phyloP scores from a whole-genome alignment of 64 coral and sea anemone genomes.

The Montipora sp. region DNA sequence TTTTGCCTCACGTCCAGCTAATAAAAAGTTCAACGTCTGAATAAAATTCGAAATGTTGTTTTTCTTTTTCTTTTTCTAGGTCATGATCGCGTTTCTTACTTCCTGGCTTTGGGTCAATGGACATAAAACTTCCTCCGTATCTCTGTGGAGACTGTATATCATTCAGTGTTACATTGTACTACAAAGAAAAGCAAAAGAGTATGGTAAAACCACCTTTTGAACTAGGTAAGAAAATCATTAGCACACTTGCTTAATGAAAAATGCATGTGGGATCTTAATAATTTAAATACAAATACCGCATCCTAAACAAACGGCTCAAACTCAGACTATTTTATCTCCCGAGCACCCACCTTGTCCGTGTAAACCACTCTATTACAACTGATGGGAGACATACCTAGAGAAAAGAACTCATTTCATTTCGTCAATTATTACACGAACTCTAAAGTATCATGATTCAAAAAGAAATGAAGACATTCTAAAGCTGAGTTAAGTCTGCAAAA shows the following conservation, averaged over 20 bases:
- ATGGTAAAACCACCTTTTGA: not conserved
- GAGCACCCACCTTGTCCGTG: not conserved
- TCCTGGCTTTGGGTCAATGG: slow-evolving; percentile 62
- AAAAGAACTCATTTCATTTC: not conserved
- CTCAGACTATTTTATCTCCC: not conserved
- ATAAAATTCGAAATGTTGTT: no score
- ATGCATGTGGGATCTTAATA: not conserved
- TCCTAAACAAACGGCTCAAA: not conserved
- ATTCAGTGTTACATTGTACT: slow-evolving; percentile 88
- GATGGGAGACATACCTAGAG: slow-evolving; percentile 4
- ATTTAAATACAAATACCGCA: no score
- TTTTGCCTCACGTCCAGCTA: no score
- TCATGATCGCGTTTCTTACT: slow-evolving; percentile 8
- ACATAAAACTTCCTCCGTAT: slow-evolving; percentile 73
- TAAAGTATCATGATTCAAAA: no score
- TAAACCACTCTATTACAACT: slow-evolving; percentile 15
- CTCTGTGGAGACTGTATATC: slow-evolving; percentile 65
- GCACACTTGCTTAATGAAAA: not conserved
- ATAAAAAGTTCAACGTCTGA: no score
- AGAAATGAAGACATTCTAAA: no score
- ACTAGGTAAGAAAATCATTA: no score
- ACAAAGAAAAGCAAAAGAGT: not conserved
- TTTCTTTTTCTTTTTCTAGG: not conserved
- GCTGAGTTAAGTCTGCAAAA: no score
- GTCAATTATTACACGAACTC: not conserved